These are phyloP conservation scores for Pavo muticus DNA, from an alignment of 2,113 vertebrate genomes.

Conservation along the genomic window DNA sequence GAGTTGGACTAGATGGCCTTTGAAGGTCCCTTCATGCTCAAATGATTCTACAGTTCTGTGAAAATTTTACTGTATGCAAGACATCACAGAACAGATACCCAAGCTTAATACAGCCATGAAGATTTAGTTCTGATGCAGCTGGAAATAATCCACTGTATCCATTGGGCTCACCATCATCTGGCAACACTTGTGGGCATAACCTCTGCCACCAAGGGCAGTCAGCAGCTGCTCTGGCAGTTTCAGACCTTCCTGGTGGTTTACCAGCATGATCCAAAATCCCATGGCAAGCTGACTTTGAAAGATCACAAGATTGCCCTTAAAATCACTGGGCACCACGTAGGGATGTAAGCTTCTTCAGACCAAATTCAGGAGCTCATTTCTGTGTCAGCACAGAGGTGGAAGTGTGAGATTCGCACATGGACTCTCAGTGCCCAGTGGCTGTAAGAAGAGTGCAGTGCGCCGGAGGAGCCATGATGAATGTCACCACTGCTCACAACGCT, in stretches of 20 bases:
- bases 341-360: neutral
- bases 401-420: neutral
- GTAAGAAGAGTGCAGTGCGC: neutral
- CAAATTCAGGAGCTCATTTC: neutral
- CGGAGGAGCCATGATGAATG: neutral
- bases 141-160: neutral
- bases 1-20: too few relatives aligned
- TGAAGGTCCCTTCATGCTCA: too few relatives aligned
- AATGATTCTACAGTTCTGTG: too few relatives aligned
- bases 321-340: fast-evolving
- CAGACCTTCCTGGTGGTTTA: neutral
- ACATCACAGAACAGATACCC: neutral
- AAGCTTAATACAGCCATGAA: neutral
- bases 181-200: neutral
- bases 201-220: neutral
- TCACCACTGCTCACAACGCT: neutral
- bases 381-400: neutral
- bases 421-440: neutral
- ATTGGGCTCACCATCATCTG: neutral
- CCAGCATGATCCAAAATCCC: neutral
- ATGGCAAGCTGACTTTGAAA: neutral
- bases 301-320: neutral
- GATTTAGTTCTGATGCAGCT: neutral
- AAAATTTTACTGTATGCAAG: neutral
- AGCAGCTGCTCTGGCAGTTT: neutral